Conservation (phyloP, 2,113 vertebrate species). For the Cinclus cinclus region DNA sequence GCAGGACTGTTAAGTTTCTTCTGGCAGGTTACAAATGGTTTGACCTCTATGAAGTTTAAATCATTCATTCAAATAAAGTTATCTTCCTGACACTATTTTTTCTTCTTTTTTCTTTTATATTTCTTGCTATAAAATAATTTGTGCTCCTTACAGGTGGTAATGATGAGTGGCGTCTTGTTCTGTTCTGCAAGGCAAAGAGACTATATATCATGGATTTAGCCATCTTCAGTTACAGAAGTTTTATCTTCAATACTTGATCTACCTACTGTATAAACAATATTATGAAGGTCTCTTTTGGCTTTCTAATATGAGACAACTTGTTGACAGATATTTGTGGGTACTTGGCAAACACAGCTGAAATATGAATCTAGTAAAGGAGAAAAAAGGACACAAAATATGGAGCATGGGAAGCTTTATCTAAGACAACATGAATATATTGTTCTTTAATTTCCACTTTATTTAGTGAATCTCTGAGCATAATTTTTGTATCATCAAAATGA, state of each 20-base stretch:
- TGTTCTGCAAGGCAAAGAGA: neutral
- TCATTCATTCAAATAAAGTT: neutral
- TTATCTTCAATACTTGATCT: neutral
- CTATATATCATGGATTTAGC: neutral
- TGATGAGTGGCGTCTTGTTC: neutral
- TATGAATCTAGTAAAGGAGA: neutral
- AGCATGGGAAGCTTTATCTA: neutral
- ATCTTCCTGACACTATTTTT: neutral
- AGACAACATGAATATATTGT: neutral
- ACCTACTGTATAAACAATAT: neutral
- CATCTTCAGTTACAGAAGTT: neutral
- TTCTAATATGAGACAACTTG: neutral
- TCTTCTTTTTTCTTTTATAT: fast-evolving
- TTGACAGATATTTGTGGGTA: neutral
- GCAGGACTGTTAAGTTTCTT: neutral
- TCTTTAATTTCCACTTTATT: neutral
- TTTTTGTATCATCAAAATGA: neutral
- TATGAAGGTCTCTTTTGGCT: neutral
- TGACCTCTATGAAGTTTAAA: neutral
- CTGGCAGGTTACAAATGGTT: neutral
- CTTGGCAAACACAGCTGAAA: neutral
- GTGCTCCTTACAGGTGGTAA: neutral
- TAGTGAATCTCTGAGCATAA: neutral
- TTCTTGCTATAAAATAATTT: neutral
- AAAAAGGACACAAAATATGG: neutral